These are phyloP conservation scores for Andricus curvator DNA, from an alignment of 2,888 invertebrate species.

Conservation along the genomic window DNA sequence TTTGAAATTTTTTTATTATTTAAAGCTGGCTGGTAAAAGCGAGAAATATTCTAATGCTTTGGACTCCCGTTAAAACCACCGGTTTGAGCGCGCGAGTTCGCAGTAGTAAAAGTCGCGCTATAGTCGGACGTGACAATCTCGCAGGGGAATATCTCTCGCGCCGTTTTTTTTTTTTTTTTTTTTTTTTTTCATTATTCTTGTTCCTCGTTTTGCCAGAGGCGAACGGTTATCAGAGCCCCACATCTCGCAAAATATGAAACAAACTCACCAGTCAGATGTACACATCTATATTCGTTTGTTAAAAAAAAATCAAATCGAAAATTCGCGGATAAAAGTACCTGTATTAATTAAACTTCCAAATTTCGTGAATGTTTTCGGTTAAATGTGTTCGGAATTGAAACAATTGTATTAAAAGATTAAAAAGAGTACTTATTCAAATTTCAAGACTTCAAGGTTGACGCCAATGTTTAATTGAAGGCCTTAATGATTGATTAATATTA, in stretches of 20 bases:
- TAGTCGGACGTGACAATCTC: constrained; percentile 27
- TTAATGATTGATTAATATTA: too few relatives aligned
- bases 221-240: constrained; percentile 15
- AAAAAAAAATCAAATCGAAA: constrained; percentile 1
- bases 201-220: constrained; percentile 10
- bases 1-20: not conserved
- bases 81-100: not conserved
- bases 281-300: not conserved
- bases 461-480: too few relatives aligned
- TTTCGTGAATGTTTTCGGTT: not conserved
- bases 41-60: not conserved
- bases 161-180: not conserved
- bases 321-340: not conserved
- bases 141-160: constrained; percentile 12
- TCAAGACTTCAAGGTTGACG: too few relatives aligned
- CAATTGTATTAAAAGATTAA: too few relatives aligned
- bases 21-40: not conserved
- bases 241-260: constrained; percentile 20
- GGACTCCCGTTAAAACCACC: not conserved
- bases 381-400: too few relatives aligned
- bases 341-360: constrained; percentile 13
- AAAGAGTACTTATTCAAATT: too few relatives aligned
- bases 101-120: constrained; percentile 27
- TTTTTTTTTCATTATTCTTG: constrained; percentile 1
- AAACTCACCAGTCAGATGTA: constrained; percentile 2